These are phyloP conservation scores for Lasius fuliginosus DNA, from an alignment of 2,888 invertebrate genomes.

Conservation along the genomic window DNA sequence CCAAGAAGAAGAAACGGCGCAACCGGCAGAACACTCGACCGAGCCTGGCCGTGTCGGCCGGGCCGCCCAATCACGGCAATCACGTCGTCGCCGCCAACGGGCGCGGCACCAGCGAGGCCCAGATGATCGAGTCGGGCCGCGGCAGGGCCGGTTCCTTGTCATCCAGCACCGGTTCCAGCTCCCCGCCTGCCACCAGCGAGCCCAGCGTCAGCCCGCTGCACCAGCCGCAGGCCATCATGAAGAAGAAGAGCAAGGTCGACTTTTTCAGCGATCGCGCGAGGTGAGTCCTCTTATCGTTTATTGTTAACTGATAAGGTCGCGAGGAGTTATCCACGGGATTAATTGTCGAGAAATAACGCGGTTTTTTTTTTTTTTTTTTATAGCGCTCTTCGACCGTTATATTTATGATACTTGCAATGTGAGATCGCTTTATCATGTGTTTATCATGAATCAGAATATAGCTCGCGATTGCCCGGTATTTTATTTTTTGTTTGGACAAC, in stretches of 20 bases:
- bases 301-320: not conserved
- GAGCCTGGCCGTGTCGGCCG: constrained; percentile 88
- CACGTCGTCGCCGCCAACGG: constrained; percentile 75
- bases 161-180: constrained; percentile 93
- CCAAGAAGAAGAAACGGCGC: constrained; percentile 90
- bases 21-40: constrained; percentile 90
- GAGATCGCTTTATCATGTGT: not conserved
- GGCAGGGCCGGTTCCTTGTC: constrained; percentile 92
- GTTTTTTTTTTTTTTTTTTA: not conserved
- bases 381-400: no score
- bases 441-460: not conserved
- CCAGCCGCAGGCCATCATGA: constrained; percentile 87
- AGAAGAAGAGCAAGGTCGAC: constrained; percentile 93
- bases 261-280: constrained; percentile 93
- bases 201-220: constrained; percentile 92
- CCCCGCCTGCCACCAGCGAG: constrained; percentile 93
- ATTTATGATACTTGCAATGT: not conserved
- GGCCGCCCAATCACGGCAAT: constrained; percentile 85
- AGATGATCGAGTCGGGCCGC: constrained; percentile 86
- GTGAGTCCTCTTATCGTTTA: constrained; percentile 87
- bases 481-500: not conserved
- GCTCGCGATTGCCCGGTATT: not conserved
- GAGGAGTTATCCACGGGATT: not conserved
- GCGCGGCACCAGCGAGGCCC: constrained; percentile 77
- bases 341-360: not conserved